phyloP scores from a whole-genome alignment of 2,797 vertebrate species.

The Benthosema pterotum region DNA sequence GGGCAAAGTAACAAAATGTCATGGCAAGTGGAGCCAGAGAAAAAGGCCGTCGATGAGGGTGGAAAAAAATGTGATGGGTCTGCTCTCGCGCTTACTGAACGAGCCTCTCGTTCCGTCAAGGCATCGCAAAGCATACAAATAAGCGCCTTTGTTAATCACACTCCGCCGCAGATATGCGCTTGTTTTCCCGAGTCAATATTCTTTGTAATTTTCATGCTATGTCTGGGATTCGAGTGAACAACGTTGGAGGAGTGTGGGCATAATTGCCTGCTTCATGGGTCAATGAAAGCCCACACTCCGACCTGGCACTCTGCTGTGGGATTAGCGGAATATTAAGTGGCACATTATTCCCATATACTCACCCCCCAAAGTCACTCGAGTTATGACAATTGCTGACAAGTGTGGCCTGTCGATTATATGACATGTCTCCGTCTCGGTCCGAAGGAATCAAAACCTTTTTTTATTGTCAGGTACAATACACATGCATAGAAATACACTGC shows the following conservation, averaged over 20 bases:
- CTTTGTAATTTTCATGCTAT: constrained; percentile 18
- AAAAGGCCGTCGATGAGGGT: constrained; percentile 49
- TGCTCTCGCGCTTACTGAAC: constrained; percentile 21
- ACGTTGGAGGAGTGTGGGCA: neutral
- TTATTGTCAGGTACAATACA: too few relatives aligned
- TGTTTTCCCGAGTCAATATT: constrained; percentile 29
- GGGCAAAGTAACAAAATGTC: constrained; percentile 68
- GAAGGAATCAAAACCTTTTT: too few relatives aligned
- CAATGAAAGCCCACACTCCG: neutral
- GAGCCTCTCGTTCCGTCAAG: constrained; percentile 16
- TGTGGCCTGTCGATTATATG: neutral
- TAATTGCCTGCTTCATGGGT: constrained; percentile 22
- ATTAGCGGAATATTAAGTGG: constrained; percentile 18
- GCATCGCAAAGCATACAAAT: constrained; percentile 36
- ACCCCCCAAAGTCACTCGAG: neutral
- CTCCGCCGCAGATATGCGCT: constrained; percentile 17
- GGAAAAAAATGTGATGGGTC: constrained; percentile 27
- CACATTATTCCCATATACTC: constrained; percentile 10
- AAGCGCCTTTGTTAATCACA: constrained; percentile 21
- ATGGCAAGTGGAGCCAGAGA: constrained; percentile 44
- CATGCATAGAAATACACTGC: too few relatives aligned
- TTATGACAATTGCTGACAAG: neutral
- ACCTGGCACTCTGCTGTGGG: constrained; percentile 3
- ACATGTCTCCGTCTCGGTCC: too few relatives aligned
- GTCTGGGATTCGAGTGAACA: constrained; percentile 14